Conservation (phyloP, 1,140 invertebrate species). For the Augochlora pura region DNA sequence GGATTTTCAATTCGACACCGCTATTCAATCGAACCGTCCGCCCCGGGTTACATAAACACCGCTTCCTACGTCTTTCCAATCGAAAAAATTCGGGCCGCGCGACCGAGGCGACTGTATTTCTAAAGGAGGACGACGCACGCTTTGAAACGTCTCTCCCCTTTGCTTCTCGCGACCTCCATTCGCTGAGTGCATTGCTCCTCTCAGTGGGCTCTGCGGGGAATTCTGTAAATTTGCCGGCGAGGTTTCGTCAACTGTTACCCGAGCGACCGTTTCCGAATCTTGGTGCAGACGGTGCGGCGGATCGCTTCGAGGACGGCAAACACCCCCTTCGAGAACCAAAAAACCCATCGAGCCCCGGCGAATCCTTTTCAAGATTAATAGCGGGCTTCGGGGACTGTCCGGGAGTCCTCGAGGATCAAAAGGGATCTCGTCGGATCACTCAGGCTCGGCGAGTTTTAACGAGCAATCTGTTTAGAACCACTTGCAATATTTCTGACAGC, state of each 20-base stretch:
- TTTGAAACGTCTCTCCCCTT: neutral
- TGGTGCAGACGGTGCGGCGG: neutral
- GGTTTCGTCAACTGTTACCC: too few species aligned
- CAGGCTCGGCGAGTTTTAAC: too few species aligned
- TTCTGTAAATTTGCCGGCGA: neutral
- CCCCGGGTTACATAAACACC: slow-evolving; percentile 18
- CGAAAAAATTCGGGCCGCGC: slow-evolving; percentile 7
- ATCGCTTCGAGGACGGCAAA: neutral
- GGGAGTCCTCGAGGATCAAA: neutral
- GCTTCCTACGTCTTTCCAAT: slow-evolving; percentile 6
- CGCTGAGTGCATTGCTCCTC: neutral
- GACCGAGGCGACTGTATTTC: neutral
- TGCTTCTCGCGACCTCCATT: neutral
- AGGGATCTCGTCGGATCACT: neutral
- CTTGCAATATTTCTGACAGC: neutral
- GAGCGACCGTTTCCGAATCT: too few species aligned
- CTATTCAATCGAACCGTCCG: neutral
- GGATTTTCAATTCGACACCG: slow-evolving; percentile 17
- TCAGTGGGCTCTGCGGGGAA: neutral
- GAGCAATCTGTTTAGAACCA: neutral
- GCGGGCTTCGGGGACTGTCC: neutral
- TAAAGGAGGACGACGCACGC: neutral
- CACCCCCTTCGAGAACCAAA: neutral
- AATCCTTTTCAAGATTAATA: neutral
- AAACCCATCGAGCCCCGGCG: neutral